Percentiles rank a stretch among this genome's conserved stretches.
Evolutionary conservation across 1,140 invertebrate genomes (phyloP).

Genomic region (Diprion similis): DNA sequence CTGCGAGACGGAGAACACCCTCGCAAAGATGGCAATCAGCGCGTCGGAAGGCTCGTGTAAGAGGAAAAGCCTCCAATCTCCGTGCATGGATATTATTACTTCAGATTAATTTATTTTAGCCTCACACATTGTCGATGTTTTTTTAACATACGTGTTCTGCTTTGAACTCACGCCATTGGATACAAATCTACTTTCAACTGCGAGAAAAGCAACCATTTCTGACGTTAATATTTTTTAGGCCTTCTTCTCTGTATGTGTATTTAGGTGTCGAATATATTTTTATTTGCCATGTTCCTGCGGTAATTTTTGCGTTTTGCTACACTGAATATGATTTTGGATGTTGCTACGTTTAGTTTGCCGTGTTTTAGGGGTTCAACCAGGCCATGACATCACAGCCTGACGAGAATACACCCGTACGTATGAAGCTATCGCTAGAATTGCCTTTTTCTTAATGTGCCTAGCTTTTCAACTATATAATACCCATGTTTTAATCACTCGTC

Average conservation of each 20-base stretch:
- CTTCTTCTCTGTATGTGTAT: neutral
- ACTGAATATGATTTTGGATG: constrained; percentile 36
- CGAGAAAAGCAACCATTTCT: constrained; percentile 11
- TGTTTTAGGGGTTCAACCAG: constrained; percentile 57
- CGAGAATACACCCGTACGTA: constrained; percentile 61
- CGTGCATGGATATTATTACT: constrained; percentile 29
- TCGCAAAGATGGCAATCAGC: constrained; percentile 60
- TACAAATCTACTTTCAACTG: neutral
- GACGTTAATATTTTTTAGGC: constrained; percentile 1
- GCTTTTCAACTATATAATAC: neutral
- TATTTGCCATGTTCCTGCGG: neutral
- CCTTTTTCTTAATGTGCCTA: neutral
- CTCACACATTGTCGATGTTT: constrained; percentile 1
- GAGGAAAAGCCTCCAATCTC: constrained; percentile 31
- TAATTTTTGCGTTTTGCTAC: neutral
- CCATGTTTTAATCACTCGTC: neutral
- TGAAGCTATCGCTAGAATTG: constrained; percentile 23
- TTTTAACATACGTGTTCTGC: neutral
- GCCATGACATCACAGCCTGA: constrained; percentile 40
- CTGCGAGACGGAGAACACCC: constrained; percentile 54
- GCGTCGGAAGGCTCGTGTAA: constrained; percentile 59
- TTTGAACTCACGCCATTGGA: too few species aligned
- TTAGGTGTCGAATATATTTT: constrained; percentile 14
- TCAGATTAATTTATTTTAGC: neutral
- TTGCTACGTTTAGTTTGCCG: constrained; percentile 56